A percentile compares a stretch with the other conserved stretches of the same genome.
phyloP scores from a whole-genome alignment of 2,797 vertebrate species.

The Poecilia gillii region DNA sequence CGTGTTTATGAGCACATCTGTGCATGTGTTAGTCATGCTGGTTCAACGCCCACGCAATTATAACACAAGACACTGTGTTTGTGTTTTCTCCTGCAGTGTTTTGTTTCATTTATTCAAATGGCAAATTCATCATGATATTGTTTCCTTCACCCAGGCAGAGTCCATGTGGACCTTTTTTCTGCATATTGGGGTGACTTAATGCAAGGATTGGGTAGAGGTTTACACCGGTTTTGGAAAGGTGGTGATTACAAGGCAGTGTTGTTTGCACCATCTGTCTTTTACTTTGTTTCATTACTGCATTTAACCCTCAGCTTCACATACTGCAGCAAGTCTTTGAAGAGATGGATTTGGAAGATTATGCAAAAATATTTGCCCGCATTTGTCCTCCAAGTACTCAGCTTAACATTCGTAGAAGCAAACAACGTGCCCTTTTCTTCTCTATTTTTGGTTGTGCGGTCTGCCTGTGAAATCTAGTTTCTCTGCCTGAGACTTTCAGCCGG shows the following conservation, averaged over 20 bases:
- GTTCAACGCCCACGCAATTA: constrained; percentile 60
- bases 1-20: constrained; percentile 64
- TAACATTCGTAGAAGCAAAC: constrained; percentile 43
- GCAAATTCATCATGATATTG: constrained; percentile 3
- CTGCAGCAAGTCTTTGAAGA: constrained; percentile 45
- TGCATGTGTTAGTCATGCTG: constrained; percentile 70
- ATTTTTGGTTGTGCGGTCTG: constrained; percentile 1
- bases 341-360: constrained; percentile 69
- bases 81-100: constrained; percentile 23
- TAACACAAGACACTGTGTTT: constrained; percentile 55
- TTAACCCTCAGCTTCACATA: constrained; percentile 40
- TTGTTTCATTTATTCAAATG: constrained; percentile 11
- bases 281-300: constrained; percentile 31
- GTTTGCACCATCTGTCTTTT: constrained; percentile 28
- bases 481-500: neutral
- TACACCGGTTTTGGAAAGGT: neutral
- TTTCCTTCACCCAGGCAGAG: constrained; percentile 1
- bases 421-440: constrained; percentile 21
- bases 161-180: constrained; percentile 7
- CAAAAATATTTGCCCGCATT: constrained; percentile 60
- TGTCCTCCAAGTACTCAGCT: constrained; percentile 57
- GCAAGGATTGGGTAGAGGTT: neutral
- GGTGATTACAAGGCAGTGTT: constrained; percentile 5
- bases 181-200: neutral
- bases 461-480: constrained; percentile 11